These are phyloP conservation scores for Zingel zingel DNA, from an alignment of 2,113 vertebrate genomes.

Conservation along the genomic window DNA sequence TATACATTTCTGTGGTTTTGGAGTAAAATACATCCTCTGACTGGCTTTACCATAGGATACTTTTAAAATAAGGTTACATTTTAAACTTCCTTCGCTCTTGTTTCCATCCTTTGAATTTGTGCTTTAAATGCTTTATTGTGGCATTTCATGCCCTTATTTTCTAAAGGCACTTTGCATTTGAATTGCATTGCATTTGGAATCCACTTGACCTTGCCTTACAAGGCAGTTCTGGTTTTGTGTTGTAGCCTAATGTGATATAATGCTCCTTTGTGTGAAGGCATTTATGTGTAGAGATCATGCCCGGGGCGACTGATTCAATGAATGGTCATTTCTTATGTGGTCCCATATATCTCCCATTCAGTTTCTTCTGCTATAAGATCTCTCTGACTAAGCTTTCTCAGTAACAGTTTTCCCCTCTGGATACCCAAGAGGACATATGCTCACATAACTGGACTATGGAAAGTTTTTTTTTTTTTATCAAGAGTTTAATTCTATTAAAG, in stretches of 20 bases:
- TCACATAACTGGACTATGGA: conserved; percentile 52
- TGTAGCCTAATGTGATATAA: conserved; percentile 32
- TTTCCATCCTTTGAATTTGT: not conserved
- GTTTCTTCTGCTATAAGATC: conserved; percentile 19
- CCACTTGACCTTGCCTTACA: not conserved
- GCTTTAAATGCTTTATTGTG: not conserved
- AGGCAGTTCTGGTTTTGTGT: not conserved
- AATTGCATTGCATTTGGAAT: not conserved
- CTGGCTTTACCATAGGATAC: not conserved
- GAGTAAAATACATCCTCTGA: not conserved
- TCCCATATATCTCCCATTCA: conserved; percentile 44
- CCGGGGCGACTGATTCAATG: conserved; percentile 28
- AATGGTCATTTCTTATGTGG: conserved; percentile 59
- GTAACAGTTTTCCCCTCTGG: conserved; percentile 15
- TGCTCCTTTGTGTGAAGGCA: conserved; percentile 33
- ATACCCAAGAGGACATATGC: conserved; percentile 40
- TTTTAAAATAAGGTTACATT: not conserved
- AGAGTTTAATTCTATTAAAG: conserved; percentile 75
- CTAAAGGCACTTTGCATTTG: not conserved
- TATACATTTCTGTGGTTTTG: conserved; percentile 3
- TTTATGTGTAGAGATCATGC: conserved; percentile 27
- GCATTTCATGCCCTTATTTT: not conserved
- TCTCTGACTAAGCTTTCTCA: conserved; percentile 38
- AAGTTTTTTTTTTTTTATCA: conserved; percentile 52
- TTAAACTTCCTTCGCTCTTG: not conserved